Evolutionary conservation across 2,888 invertebrate genomes (phyloP).

Genomic region (Anorthoa munda): DNA sequence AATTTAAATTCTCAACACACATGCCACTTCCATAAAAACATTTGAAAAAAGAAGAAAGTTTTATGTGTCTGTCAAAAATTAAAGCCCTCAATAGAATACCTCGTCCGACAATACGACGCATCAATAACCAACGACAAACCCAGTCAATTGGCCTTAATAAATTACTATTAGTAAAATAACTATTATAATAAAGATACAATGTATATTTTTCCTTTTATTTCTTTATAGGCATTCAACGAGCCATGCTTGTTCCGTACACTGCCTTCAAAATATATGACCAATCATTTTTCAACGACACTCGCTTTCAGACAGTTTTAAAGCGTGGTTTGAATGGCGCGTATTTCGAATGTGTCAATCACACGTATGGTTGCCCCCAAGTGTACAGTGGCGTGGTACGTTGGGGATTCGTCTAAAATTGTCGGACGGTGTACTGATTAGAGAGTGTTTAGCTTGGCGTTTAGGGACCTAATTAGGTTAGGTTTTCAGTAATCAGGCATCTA

Average conservation of each 20-base stretch:
- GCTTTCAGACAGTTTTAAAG: conserved; percentile 79
- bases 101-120: conserved; percentile 47
- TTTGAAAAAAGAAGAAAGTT: conserved; percentile 8
- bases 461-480: conserved; percentile 20
- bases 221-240: conserved; percentile 50
- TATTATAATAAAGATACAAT: conserved; percentile 57
- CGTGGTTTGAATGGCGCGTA: conserved; percentile 79
- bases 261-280: conserved; percentile 72
- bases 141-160: conserved; percentile 65
- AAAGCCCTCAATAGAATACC: conserved; percentile 39
- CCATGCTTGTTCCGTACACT: conserved; percentile 44
- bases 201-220: conserved; percentile 59
- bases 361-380: conserved; percentile 77
- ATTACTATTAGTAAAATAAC: conserved; percentile 64
- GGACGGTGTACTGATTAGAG: conserved; percentile 43
- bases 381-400: conserved; percentile 72
- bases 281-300: conserved; percentile 83
- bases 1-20: conserved; percentile 15
- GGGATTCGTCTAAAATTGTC: conserved; percentile 49
- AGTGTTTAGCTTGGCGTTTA: conserved; percentile 29
- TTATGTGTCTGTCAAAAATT: conserved; percentile 45
- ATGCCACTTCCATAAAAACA: neutral
- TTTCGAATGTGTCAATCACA: conserved; percentile 84
- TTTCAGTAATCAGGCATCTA: conserved; percentile 11
- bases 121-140: conserved; percentile 57